A percentile compares a stretch with the other conserved stretches of the same genome.
Conservation (phyloP, 2,113 vertebrate species). For the Agapornis roseicollis region DNA sequence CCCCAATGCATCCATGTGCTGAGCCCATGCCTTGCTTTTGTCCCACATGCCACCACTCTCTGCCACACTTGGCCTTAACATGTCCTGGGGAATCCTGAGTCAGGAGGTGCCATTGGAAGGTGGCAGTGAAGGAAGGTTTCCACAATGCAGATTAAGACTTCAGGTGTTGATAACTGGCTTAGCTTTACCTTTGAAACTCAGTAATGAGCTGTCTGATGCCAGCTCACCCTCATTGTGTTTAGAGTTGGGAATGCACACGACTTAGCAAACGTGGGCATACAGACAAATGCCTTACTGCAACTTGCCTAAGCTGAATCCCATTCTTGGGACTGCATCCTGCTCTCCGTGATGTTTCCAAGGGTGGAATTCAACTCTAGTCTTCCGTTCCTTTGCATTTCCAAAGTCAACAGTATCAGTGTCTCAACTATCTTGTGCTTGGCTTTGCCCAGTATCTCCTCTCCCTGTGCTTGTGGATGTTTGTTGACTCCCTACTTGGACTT, state of each 20-base stretch:
- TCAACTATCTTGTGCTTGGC: neutral
- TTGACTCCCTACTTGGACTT: neutral
- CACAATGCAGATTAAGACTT: neutral
- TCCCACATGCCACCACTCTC: neutral
- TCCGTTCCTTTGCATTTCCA: neutral
- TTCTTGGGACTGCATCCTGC: neutral
- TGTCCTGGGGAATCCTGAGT: neutral
- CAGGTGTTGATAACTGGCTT: neutral
- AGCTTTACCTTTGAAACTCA: neutral
- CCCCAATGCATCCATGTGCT: neutral
- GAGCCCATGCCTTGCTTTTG: neutral
- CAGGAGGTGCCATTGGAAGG: fast-evolving
- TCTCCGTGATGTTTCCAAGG: neutral
- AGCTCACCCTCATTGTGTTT: neutral
- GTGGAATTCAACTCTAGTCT: neutral
- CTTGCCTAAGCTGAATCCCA: neutral
- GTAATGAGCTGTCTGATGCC: neutral
- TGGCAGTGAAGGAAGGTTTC: neutral
- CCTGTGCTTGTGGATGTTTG: constrained; percentile 35
- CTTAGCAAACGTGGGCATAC: fast-evolving
- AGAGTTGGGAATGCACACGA: neutral
- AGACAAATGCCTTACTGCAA: neutral
- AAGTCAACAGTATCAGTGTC: neutral
- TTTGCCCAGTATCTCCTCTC: neutral
- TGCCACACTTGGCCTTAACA: neutral